phyloP scores from a whole-genome alignment of 2,888 invertebrate species.

The Spilarctia lutea region DNA sequence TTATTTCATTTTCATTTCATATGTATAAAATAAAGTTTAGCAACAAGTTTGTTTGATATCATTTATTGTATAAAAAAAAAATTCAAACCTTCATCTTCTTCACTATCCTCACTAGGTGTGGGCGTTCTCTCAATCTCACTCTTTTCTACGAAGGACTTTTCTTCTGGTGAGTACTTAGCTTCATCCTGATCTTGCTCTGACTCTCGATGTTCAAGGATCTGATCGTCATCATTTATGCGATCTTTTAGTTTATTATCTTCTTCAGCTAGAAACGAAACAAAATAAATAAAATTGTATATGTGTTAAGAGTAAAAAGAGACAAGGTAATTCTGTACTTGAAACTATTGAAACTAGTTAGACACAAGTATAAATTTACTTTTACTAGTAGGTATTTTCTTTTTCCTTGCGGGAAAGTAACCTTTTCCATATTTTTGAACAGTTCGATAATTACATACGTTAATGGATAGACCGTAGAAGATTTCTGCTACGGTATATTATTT shows the following conservation, averaged over 20 bases:
- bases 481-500: background rate
- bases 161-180: constrained; percentile 93
- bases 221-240: constrained; percentile 73
- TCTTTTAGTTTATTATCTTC: constrained; percentile 84
- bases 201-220: constrained; percentile 73
- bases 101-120: constrained; percentile 84
- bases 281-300: background rate
- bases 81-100: constrained; percentile 81
- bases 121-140: constrained; percentile 86
- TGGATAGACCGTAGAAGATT: background rate
- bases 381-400: too few relatives aligned
- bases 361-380: too few relatives aligned
- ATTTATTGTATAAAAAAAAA: too few relatives aligned
- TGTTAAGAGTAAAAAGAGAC: background rate
- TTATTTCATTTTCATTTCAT: background rate
- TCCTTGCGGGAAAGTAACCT: too few relatives aligned
- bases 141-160: constrained; percentile 90
- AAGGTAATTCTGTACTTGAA: background rate
- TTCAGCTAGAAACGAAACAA: constrained; percentile 64
- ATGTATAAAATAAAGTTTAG: background rate
- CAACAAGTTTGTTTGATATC: background rate
- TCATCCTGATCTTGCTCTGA: constrained; percentile 87
- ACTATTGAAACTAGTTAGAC: too few relatives aligned
- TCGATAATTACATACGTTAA: too few relatives aligned
- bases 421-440: too few relatives aligned